Conservation (phyloP, 2,113 vertebrate species). For the Zosterops japonicus region DNA sequence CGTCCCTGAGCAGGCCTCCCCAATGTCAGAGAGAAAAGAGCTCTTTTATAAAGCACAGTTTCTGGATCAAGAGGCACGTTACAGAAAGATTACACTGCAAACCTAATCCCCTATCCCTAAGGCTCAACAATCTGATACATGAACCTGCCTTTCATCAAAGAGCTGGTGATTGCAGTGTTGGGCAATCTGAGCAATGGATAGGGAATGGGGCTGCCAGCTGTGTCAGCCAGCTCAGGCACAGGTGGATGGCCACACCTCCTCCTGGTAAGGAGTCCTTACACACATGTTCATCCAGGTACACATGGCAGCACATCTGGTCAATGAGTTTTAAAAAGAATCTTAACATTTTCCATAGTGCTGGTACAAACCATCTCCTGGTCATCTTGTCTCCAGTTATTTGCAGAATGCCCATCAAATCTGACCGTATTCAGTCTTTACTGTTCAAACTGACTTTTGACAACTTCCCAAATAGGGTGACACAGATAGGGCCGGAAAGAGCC, state of each 20-base stretch:
- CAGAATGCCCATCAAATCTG: neutral
- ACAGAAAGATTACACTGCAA: slow-evolving; percentile 40
- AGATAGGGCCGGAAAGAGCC: neutral
- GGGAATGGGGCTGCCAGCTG: neutral
- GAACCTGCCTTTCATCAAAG: neutral
- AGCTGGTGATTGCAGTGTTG: neutral
- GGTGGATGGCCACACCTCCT: neutral
- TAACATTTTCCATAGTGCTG: neutral
- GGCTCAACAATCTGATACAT: neutral
- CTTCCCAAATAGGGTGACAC: rapidly evolving
- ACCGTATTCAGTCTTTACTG: neutral
- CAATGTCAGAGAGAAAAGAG: slow-evolving; percentile 22
- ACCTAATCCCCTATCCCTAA: slow-evolving; percentile 41
- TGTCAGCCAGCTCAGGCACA: neutral
- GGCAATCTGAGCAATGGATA: neutral
- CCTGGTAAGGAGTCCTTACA: neutral
- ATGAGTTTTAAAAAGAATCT: neutral
- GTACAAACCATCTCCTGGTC: neutral
- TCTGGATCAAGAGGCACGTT: slow-evolving; percentile 15
- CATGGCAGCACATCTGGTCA: neutral
- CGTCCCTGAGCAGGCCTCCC: neutral
- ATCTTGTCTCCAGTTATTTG: neutral
- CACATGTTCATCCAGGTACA: neutral
- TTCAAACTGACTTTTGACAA: neutral
- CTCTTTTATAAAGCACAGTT: neutral